Conservation (phyloP, 2,888 invertebrate species). For the Mallateleia sp. region DNA sequence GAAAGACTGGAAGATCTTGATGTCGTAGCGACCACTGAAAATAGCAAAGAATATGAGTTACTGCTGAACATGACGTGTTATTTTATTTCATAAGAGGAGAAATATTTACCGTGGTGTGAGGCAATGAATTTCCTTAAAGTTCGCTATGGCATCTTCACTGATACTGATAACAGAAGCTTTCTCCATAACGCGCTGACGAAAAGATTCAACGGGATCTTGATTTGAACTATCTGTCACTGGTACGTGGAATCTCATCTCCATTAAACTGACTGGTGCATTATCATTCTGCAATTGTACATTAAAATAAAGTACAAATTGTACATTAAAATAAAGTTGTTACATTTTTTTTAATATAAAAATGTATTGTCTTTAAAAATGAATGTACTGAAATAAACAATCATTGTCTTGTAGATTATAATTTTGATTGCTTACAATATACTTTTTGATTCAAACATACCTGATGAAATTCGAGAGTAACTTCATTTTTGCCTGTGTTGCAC, state of each 20-base stretch:
- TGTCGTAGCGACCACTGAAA: constrained; percentile 98
- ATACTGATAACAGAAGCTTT: constrained; percentile 99
- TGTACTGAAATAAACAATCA: too few species aligned
- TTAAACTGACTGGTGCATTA: constrained; percentile 98
- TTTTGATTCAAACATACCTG: constrained; percentile 93
- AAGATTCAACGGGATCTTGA: constrained; percentile 98
- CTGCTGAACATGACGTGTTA: too few species aligned
- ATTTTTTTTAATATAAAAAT: too few species aligned
- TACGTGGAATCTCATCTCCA: constrained; percentile 99
- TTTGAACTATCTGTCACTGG: constrained; percentile 97
- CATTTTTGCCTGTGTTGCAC: constrained; percentile 98
- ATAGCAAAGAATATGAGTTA: too few species aligned
- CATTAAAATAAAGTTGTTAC: too few species aligned
- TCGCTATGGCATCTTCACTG: constrained; percentile 99
- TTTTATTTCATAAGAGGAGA: constrained; percentile 17
- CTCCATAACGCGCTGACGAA: constrained; percentile 98
- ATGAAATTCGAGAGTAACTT: constrained; percentile 99
- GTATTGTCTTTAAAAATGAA: too few species aligned
- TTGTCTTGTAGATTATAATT: too few species aligned
- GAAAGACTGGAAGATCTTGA: constrained; percentile 97
- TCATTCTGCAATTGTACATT: constrained; percentile 93
- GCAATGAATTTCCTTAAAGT: constrained; percentile 99
- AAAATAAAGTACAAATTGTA: too few species aligned
- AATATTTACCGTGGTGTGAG: constrained; percentile 96
- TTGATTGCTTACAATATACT: too few species aligned